These are phyloP conservation scores for Mus caroli DNA, from an alignment of 2,797 vertebrate genomes.

Conservation along the genomic window DNA sequence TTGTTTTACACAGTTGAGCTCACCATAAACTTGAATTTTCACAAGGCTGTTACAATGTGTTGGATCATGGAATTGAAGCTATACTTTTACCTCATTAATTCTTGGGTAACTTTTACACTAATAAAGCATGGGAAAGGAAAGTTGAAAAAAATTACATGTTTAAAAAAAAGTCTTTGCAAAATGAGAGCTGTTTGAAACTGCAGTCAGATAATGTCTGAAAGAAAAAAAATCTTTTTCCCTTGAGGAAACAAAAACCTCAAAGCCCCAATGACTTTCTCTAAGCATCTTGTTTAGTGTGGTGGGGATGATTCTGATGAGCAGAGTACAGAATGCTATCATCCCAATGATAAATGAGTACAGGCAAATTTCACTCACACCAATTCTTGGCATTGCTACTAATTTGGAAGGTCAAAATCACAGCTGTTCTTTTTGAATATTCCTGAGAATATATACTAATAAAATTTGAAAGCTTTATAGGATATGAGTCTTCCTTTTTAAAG, in stretches of 20 bases:
- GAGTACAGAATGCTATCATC: no score
- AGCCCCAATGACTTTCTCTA: neutral
- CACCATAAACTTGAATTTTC: neutral
- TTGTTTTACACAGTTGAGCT: neutral
- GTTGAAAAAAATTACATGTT: neutral
- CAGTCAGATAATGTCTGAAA: neutral
- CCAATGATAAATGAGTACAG: neutral
- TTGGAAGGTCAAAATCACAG: neutral
- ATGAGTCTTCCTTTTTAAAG: neutral
- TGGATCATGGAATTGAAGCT: neutral
- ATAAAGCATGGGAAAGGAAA: neutral
- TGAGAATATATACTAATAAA: neutral
- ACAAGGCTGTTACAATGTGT: neutral
- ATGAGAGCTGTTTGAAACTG: neutral
- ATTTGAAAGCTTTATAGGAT: neutral
- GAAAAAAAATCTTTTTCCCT: neutral
- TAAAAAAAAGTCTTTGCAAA: neutral
- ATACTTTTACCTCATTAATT: neutral
- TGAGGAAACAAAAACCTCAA: neutral
- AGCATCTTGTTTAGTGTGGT: neutral
- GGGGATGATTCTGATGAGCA: neutral
- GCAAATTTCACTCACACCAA: neutral
- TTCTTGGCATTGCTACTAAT: neutral
- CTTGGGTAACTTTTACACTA: neutral
- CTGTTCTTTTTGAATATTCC: neutral